Evolutionary conservation across 2,113 vertebrate species (phyloP).

Genomic region (Grus americana): DNA sequence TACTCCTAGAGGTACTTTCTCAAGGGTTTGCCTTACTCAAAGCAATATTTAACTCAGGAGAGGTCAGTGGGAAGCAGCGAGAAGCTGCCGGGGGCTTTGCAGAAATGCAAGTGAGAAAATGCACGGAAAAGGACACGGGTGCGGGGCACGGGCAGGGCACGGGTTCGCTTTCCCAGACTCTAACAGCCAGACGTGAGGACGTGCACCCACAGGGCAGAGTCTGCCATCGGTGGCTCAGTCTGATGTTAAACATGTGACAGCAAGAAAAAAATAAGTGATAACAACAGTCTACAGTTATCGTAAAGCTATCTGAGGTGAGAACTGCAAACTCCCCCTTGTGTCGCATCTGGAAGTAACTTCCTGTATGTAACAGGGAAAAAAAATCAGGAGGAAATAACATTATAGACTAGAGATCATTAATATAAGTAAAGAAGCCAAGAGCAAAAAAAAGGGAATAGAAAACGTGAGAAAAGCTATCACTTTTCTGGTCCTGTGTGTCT

Average conservation of each 20-base stretch:
- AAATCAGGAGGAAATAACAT: neutral
- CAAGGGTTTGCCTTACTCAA: neutral
- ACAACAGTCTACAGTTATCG: too few species aligned
- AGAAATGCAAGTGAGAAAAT: neutral
- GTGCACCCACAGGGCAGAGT: neutral
- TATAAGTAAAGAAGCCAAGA: neutral
- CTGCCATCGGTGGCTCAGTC: neutral
- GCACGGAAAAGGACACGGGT: neutral
- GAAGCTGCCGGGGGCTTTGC: neutral
- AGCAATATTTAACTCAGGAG: neutral
- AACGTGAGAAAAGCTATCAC: neutral
- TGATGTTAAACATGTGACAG: too few species aligned
- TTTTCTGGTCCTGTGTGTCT: neutral
- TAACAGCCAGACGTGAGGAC: neutral
- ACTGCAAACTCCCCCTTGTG: neutral
- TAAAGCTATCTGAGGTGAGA: neutral
- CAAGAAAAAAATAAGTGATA: accelerated
- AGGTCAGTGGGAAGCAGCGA: neutral
- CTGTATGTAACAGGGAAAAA: neutral
- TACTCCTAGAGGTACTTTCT: neutral
- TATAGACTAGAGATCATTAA: too few species aligned
- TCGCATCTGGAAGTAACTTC: neutral
- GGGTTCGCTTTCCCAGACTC: neutral
- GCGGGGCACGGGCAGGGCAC: neutral
- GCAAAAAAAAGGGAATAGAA: neutral